Evolutionary conservation across 2,888 invertebrate species (phyloP).

Genomic region (Cactoblastis cactorum): DNA sequence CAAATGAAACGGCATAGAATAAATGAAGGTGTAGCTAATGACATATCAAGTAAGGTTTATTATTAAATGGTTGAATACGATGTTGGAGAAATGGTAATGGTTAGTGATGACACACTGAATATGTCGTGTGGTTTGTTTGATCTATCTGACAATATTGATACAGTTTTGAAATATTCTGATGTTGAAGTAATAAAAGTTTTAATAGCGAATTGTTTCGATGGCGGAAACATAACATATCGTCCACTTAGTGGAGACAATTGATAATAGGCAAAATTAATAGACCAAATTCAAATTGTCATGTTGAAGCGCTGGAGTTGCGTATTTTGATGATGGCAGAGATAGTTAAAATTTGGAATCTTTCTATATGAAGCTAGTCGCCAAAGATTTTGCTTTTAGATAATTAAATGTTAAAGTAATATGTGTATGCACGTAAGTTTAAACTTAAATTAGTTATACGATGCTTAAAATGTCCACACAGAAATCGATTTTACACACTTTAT

Average conservation of each 20-base stretch:
- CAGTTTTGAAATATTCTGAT: constrained; percentile 59
- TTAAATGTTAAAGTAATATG: constrained; percentile 65
- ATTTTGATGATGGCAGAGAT: constrained; percentile 26
- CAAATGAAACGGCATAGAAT: constrained; percentile 59
- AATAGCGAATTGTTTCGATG: constrained; percentile 68
- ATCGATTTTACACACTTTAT: constrained; percentile 71
- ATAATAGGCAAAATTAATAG: constrained; percentile 52
- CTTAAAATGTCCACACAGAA: constrained; percentile 76
- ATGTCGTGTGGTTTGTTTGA: constrained; percentile 54
- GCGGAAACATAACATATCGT: constrained; percentile 64
- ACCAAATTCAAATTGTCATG: constrained; percentile 35
- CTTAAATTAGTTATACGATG: constrained; percentile 69
- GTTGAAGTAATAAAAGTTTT: constrained; percentile 68
- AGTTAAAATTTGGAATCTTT: constrained; percentile 73
- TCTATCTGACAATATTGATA: constrained; percentile 67
- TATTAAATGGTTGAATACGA: constrained; percentile 43
- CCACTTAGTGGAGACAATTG: constrained; percentile 67
- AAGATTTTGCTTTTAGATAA: constrained; percentile 69
- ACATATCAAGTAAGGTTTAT: constrained; percentile 77
- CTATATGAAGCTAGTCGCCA: constrained; percentile 74
- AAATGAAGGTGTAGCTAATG: constrained; percentile 65
- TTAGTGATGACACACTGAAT: constrained; percentile 56
- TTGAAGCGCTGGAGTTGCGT: constrained; percentile 19
- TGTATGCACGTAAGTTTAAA: constrained; percentile 70
- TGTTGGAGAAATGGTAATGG: constrained; percentile 40